These are phyloP conservation scores for Periplaneta americana DNA, from an alignment of 1,140 invertebrate species.

Conservation along the genomic window DNA sequence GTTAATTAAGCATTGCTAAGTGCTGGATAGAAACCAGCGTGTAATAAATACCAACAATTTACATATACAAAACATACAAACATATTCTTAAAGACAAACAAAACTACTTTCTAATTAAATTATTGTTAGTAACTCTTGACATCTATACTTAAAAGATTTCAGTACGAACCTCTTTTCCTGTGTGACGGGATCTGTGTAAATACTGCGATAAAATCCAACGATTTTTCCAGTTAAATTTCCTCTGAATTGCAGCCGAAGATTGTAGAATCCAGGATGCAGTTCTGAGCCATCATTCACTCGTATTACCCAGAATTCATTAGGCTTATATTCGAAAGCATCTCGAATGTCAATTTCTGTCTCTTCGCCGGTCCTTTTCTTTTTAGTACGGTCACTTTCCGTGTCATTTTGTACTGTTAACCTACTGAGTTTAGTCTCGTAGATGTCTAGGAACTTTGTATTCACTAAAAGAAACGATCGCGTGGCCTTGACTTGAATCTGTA, in stretches of 20 bases:
- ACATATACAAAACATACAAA: too few relatives aligned
- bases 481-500: conserved; percentile 53
- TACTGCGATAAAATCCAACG: conserved; percentile 74
- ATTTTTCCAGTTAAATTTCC: conserved; percentile 62
- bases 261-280: conserved; percentile 52
- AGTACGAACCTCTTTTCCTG: conserved; percentile 51
- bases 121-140: too few relatives aligned
- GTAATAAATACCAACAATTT: too few relatives aligned
- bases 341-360: conserved; percentile 32
- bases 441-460: conserved; percentile 59
- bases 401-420: conserved; percentile 20
- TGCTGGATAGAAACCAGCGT: too few relatives aligned
- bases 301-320: conserved; percentile 55
- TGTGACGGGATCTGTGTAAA: conserved; percentile 51
- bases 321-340: conserved; percentile 42
- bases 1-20: too few relatives aligned
- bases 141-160: too few relatives aligned
- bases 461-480: conserved; percentile 57
- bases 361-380: conserved; percentile 33
- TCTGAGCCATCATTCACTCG: conserved; percentile 48
- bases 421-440: conserved; percentile 39
- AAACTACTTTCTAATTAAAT: too few relatives aligned
- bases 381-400: conserved; percentile 42
- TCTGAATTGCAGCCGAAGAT: conserved; percentile 56
- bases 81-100: too few relatives aligned